phyloP scores from a whole-genome alignment of 2,888 invertebrate species.

The Myopa tessellatipennis region DNA sequence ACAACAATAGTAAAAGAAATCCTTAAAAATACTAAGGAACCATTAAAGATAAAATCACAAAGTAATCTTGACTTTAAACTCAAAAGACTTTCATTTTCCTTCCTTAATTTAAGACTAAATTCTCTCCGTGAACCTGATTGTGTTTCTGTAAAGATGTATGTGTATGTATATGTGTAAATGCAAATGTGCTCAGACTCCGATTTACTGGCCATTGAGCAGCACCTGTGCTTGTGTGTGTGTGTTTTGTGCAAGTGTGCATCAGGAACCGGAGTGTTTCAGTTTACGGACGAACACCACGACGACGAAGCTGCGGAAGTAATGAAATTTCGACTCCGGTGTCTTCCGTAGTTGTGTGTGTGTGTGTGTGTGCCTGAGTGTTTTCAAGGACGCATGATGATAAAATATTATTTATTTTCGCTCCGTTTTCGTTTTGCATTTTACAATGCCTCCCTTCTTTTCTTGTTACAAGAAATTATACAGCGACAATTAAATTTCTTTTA shows the following conservation, averaged over 20 bases:
- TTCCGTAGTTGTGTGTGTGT: not conserved
- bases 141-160: not conserved
- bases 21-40: not conserved
- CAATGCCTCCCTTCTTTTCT: too few species aligned
- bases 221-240: not conserved
- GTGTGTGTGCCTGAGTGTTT: not conserved
- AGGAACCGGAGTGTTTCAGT: not conserved
- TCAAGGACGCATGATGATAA: not conserved
- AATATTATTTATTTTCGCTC: too few species aligned
- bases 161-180: not conserved
- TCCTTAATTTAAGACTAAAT: not conserved
- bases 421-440: too few species aligned
- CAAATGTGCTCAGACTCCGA: not conserved
- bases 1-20: too few species aligned
- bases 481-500: not conserved
- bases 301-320: constrained; percentile 5
- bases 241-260: not conserved
- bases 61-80: too few species aligned
- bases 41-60: not conserved
- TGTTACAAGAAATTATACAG: not conserved
- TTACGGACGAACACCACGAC: constrained; percentile 25
- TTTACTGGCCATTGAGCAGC: not conserved
- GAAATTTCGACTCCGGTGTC: not conserved
- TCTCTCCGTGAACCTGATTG: not conserved
- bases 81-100: too few species aligned